Evolutionary conservation across 92 coral and sea anemone genomes (phyloP).

Genomic region (Meandrina meandrites): DNA sequence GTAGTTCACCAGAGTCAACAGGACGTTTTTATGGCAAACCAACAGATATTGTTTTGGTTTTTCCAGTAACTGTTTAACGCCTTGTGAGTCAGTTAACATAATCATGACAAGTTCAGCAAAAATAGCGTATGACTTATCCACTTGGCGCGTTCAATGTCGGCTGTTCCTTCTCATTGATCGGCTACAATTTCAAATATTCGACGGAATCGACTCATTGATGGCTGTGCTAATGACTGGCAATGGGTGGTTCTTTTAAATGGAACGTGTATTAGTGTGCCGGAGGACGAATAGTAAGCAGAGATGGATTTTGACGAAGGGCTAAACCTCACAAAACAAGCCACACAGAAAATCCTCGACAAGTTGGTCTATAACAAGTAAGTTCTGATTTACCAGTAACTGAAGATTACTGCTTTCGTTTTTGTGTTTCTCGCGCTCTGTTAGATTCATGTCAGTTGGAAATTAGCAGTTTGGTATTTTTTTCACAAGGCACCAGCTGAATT

Average conservation of each 20-base stretch:
- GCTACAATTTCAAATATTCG: background rate
- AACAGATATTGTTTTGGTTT: background rate
- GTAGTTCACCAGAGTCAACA: no score
- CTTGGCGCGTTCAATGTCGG: background rate
- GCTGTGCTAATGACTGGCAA: background rate
- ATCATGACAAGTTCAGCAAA: slow-evolving; percentile 18
- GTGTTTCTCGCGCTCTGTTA: background rate
- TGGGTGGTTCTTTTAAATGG: background rate
- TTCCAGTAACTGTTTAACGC: background rate
- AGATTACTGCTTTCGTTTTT: no score
- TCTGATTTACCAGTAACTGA: background rate
- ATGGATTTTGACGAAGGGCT: slow-evolving; percentile 43
- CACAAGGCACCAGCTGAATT: background rate
- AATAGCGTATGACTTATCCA: slow-evolving; percentile 28
- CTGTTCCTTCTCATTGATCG: background rate
- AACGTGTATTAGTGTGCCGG: background rate
- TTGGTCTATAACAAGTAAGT: slow-evolving; percentile 86
- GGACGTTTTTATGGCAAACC: background rate
- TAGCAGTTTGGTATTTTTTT: background rate
- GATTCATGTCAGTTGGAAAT: background rate
- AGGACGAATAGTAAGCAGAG: background rate
- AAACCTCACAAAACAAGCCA: slow-evolving; percentile 52
- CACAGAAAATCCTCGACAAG: slow-evolving; percentile 69
- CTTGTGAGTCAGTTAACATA: background rate
- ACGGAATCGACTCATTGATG: background rate